These are phyloP conservation scores for Chloroclysta siterata DNA, from an alignment of 2,888 invertebrate genomes.

Conservation along the genomic window DNA sequence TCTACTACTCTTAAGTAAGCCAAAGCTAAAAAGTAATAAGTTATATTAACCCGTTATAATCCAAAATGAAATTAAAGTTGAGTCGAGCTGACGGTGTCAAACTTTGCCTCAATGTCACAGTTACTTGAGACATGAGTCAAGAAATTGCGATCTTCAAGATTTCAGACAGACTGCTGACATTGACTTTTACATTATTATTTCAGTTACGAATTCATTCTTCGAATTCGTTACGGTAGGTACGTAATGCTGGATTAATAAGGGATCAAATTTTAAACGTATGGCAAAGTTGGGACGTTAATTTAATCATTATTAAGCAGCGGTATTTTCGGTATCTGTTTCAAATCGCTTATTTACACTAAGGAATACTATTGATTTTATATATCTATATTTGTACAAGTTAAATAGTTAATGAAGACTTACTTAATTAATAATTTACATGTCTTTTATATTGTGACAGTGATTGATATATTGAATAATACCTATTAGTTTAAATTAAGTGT, in stretches of 20 bases:
- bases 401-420: too few relatives aligned
- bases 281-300: too few relatives aligned
- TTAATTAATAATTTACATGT: too few relatives aligned
- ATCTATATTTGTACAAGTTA: too few relatives aligned
- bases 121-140: conserved; percentile 37
- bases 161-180: conserved; percentile 46
- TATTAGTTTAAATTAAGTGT: too few relatives aligned
- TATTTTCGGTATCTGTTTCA: too few relatives aligned
- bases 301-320: too few relatives aligned
- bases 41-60: conserved; percentile 13
- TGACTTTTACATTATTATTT: conserved; percentile 47
- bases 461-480: too few relatives aligned
- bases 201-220: conserved; percentile 39
- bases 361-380: too few relatives aligned
- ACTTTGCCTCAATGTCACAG: conserved; percentile 27
- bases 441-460: too few relatives aligned
- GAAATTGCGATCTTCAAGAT: conserved; percentile 43
- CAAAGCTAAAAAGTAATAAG: neutral
- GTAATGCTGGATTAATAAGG: conserved; percentile 28
- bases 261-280: conserved; percentile 4
- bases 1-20: neutral
- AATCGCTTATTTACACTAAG: too few relatives aligned
- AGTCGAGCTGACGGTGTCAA: conserved; percentile 29
- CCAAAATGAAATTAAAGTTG: conserved; percentile 25
- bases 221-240: conserved; percentile 31